Evolutionary conservation across 2,113 vertebrate genomes (phyloP).

Genomic region (Pampusana beccarii): DNA sequence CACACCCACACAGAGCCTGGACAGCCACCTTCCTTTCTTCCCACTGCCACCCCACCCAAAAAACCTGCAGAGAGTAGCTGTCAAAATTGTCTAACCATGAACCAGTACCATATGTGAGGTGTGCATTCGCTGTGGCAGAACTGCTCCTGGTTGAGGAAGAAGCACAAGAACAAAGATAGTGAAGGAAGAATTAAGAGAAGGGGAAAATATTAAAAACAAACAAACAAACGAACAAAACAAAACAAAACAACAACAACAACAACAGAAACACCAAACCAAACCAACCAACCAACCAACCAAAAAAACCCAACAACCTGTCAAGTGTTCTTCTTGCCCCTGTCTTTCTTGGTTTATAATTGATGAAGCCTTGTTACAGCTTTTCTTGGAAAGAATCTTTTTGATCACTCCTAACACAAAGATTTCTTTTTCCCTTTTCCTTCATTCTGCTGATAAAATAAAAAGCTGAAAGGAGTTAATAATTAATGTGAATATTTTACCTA

Average conservation of each 20-base stretch:
- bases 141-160: background rate
- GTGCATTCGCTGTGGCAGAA: background rate
- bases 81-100: background rate
- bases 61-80: background rate
- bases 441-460: slow-evolving; percentile 9
- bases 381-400: background rate
- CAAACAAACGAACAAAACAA: background rate
- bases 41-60: background rate
- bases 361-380: background rate
- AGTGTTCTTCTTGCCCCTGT: background rate
- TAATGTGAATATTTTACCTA: slow-evolving; percentile 4
- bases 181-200: background rate
- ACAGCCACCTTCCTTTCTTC: background rate
- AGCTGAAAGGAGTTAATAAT: slow-evolving; percentile 10
- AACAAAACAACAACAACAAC: too few relatives aligned
- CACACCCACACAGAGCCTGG: background rate
- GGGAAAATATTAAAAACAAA: background rate
- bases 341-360: slow-evolving; percentile 1
- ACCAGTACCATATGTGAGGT: background rate
- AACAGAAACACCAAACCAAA: too few relatives aligned
- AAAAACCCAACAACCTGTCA: background rate
- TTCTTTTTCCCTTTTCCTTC: background rate
- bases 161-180: background rate
- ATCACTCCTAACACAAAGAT: background rate
- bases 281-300: too few relatives aligned